These are phyloP conservation scores for Mola mola DNA, from an alignment of 2,113 vertebrate genomes.

Conservation along the genomic window DNA sequence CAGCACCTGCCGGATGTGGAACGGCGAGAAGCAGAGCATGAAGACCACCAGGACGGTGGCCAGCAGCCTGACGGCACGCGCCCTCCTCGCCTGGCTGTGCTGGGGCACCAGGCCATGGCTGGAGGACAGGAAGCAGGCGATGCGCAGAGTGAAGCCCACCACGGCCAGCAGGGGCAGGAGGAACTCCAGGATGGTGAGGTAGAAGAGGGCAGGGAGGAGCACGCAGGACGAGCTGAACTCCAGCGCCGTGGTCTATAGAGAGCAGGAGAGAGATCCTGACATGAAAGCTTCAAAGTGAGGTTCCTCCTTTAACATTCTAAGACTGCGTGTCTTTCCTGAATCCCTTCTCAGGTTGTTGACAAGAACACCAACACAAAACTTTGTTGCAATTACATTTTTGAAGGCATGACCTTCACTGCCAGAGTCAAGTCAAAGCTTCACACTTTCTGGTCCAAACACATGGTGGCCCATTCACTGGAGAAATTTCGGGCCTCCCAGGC, in stretches of 20 bases:
- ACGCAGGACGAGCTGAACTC: constrained; percentile 68
- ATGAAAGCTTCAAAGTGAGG: too few species aligned
- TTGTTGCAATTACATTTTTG: too few species aligned
- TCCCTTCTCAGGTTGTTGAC: too few species aligned
- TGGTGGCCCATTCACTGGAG: too few species aligned
- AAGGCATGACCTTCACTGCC: too few species aligned
- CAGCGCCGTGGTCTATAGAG: constrained; percentile 81
- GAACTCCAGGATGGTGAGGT: constrained; percentile 90
- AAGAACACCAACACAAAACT: too few species aligned
- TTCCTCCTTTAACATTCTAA: too few species aligned
- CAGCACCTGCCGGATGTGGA: constrained; percentile 88
- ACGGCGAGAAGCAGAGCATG: constrained; percentile 94
- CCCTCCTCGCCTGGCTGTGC: constrained; percentile 88
- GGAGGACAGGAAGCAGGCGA: constrained; percentile 88
- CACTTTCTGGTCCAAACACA: too few species aligned
- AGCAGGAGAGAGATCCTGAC: too few species aligned
- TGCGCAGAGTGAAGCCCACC: constrained; percentile 88
- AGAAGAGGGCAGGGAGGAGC: constrained; percentile 85
- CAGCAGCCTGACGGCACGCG: constrained; percentile 89
- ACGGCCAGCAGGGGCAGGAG: constrained; percentile 91
- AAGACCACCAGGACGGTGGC: constrained; percentile 92
- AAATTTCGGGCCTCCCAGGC: too few species aligned
- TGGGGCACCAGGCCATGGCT: constrained; percentile 85
- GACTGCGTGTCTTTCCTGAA: too few species aligned
- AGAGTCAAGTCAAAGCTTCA: too few species aligned